A percentile compares a stretch with the other conserved stretches of the same genome.
Evolutionary conservation across 2,888 invertebrate genomes (phyloP).

Genomic region (Erpobdella octoculata): DNA sequence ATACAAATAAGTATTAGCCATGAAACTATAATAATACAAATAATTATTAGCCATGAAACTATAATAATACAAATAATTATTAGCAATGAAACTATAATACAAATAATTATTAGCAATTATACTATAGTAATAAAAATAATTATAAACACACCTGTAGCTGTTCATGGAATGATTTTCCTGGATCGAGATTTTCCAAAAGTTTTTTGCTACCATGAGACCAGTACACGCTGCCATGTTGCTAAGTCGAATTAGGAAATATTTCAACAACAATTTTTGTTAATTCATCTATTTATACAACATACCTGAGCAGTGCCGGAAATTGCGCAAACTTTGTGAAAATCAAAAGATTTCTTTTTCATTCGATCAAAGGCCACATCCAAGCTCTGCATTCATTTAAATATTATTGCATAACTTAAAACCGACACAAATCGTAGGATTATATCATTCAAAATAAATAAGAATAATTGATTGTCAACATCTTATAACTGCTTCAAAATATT

Average conservation of each 20-base stretch:
- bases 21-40: too few species aligned
- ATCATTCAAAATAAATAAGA: too few species aligned
- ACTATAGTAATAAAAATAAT: neutral
- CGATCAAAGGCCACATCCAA: slow-evolving; percentile 80
- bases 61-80: too few species aligned
- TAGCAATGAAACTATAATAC: too few species aligned
- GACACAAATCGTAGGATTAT: slow-evolving; percentile 11
- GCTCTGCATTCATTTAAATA: slow-evolving; percentile 57
- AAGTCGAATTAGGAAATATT: slow-evolving; percentile 35
- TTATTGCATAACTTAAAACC: neutral
- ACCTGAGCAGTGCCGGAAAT: slow-evolving; percentile 32
- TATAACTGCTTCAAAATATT: too few species aligned
- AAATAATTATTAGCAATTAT: neutral
- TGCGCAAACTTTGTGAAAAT: slow-evolving; percentile 70
- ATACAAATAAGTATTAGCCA: too few species aligned
- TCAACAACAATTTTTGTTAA: neutral
- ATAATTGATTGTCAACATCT: too few species aligned
- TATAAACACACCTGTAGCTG: slow-evolving; percentile 63
- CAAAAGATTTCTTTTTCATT: slow-evolving; percentile 70
- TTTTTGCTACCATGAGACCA: slow-evolving; percentile 73
- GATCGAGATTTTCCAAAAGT: slow-evolving; percentile 62
- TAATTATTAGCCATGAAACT: too few species aligned
- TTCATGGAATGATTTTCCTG: slow-evolving; percentile 70
- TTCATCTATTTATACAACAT: neutral
- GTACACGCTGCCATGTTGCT: slow-evolving; percentile 97